Evolutionary conservation across 2,888 invertebrate genomes (phyloP), one percentile per base, ranked within the genome.

Genomic region (Agrotis ipsilon): DNA sequence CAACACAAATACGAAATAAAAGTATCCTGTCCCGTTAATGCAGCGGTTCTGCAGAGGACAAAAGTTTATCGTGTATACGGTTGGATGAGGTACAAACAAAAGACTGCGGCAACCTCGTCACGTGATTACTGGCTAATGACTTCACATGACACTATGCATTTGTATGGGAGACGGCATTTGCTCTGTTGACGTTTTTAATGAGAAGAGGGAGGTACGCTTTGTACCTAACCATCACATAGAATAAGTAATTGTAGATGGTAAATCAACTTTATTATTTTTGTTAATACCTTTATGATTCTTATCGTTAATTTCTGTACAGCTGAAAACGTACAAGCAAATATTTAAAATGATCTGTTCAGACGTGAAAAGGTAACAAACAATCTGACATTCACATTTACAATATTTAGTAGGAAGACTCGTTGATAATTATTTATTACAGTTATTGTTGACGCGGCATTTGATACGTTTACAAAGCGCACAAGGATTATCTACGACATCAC

Each of bases 101-200:
- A 83, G 81, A 80, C 81, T 76, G 63, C 70, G 59, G 84, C 81
- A 74, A 83, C 82, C 75, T 80, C 77, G 81, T 86, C 86, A 86
- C 87, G 82, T 88, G 88, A 90, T 89, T 88, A 88, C 87, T 84
- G 85, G 87, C 86, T 90, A 90, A 90, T 90, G 90, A 90, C 87
- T 86, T 86, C 86, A 85, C 85, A 83, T 83, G 80, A 85, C 82
- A 86, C 86, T 84, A 81, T 85, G 80, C 81, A 78, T 81, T 81
- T 80, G 85, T 87, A 85, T 85, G 83, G 77, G 71, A 81, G 78
- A 84, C 80, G 81, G 72, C 75, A 82, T 72, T 78, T 86, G 82
- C 82, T 84, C 86, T 85, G 86, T 88, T 89, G 84, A 89, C 78
- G 85, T 86, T 89, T 90, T 89, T 90, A 90, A 90, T 90, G 90